A percentile compares a stretch with the other conserved stretches of the same genome.
Conservation (phyloP, 2,113 vertebrate species). For the Naja naja region DNA sequence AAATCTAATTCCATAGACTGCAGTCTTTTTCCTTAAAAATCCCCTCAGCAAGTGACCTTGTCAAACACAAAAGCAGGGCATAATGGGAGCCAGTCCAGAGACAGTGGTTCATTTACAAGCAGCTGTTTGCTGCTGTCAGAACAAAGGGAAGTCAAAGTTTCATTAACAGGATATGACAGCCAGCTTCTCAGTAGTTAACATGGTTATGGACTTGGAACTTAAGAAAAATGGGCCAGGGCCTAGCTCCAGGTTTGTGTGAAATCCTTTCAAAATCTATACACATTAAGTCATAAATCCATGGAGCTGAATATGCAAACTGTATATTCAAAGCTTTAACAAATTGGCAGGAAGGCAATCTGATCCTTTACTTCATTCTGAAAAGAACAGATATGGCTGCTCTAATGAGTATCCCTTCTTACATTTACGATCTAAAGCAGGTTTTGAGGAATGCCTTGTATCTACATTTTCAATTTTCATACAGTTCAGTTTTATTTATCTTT, state of each 20-base stretch:
- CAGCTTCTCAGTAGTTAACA: slow-evolving; percentile 71
- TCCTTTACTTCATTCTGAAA: not conserved
- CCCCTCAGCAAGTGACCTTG: slow-evolving; percentile 88
- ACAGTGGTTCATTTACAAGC: slow-evolving; percentile 88
- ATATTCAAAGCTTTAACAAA: slow-evolving; percentile 18
- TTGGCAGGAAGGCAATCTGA: slow-evolving; percentile 19
- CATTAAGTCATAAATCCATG: slow-evolving; percentile 36
- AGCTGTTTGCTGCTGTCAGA: slow-evolving; percentile 88
- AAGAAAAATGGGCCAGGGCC: slow-evolving; percentile 51
- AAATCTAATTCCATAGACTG: slow-evolving; percentile 77
- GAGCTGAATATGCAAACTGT: not conserved
- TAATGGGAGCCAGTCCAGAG: slow-evolving; percentile 78
- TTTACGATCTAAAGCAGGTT: not conserved
- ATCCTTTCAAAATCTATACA: slow-evolving; percentile 41
- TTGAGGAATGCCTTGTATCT: not conserved
- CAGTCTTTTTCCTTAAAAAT: slow-evolving; percentile 77
- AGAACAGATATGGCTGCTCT: not conserved
- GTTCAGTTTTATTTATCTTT: not conserved
- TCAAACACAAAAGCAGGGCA: slow-evolving; percentile 79
- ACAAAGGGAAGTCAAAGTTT: slow-evolving; percentile 83
- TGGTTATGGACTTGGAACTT: slow-evolving; percentile 57
- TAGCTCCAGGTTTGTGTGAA: slow-evolving; percentile 47
- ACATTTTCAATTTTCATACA: not conserved
- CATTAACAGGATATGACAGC: slow-evolving; percentile 81
- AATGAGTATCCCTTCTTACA: not conserved